phyloP scores from a whole-genome alignment of 2,113 vertebrate genomes.

The Oenanthe melanoleuca region DNA sequence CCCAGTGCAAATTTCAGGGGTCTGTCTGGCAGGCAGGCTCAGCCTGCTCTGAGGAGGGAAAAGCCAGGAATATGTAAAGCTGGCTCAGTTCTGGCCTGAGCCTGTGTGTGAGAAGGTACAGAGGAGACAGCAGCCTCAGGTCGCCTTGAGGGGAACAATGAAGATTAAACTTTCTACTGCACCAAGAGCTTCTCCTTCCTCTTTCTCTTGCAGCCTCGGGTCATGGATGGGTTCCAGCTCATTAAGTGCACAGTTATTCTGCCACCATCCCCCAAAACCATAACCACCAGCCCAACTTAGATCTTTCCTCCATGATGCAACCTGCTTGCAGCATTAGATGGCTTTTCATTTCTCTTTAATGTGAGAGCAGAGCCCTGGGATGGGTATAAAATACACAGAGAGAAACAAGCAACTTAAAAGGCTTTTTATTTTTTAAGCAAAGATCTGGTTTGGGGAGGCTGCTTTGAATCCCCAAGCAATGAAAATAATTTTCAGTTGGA shows the following conservation, averaged over 20 bases:
- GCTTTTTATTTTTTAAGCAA: conserved; percentile 57
- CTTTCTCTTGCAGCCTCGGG: conserved; percentile 39
- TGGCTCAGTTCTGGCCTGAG: not conserved
- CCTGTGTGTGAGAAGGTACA: not conserved
- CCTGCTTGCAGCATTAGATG: conserved; percentile 45
- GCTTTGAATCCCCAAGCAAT: conserved; percentile 35
- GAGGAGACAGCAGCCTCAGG: conserved; percentile 20
- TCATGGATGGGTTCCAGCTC: conserved; percentile 46
- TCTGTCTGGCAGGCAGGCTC: not conserved
- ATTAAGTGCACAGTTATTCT: conserved; percentile 56
- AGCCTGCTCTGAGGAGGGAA: not conserved
- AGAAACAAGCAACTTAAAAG: conserved; percentile 66
- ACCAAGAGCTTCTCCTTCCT: conserved; percentile 18
- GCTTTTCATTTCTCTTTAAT: conserved; percentile 61
- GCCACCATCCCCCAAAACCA: not conserved
- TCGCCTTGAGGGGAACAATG: conserved; percentile 3
- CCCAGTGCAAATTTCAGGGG: not conserved
- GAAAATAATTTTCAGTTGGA: conserved; percentile 13
- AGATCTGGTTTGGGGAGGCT: conserved; percentile 23
- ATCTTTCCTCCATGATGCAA: conserved; percentile 51
- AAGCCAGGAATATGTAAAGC: not conserved
- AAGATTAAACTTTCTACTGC: conserved; percentile 47
- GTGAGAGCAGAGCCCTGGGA: conserved; percentile 45
- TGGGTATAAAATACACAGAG: conserved; percentile 11
- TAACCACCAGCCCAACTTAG: conserved; percentile 38